phyloP scores from a whole-genome alignment of 2,797 vertebrate species.

The Potorous gilbertii region DNA sequence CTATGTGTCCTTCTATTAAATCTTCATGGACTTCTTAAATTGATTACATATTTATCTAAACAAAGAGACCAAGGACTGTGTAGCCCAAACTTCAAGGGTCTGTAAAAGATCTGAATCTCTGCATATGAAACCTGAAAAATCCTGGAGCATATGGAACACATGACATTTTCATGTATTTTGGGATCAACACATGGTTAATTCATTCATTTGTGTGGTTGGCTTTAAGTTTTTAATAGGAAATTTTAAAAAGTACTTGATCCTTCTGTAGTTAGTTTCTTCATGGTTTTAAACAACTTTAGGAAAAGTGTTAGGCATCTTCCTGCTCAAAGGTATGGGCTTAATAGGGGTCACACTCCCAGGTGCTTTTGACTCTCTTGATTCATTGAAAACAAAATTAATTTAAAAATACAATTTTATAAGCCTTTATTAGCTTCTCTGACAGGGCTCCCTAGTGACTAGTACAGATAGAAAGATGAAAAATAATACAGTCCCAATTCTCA shows the following conservation, averaged over 20 bases:
- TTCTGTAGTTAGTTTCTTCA: conserved; percentile 1
- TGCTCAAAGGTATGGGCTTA: conserved; percentile 1
- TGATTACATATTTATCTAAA: not conserved
- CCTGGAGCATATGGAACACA: not conserved
- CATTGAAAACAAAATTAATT: conserved; percentile 33
- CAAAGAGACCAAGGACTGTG: not conserved
- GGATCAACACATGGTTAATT: not conserved
- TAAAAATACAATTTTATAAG: not conserved
- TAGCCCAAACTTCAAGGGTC: not conserved
- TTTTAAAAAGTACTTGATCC: not conserved
- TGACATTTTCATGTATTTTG: not conserved
- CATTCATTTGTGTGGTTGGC: not conserved
- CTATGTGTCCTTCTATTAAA: not conserved
- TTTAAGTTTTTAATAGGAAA: not conserved
- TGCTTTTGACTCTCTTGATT: conserved; percentile 15
- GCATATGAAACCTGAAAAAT: not conserved
- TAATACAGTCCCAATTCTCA: not conserved
- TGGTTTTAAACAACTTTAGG: not conserved
- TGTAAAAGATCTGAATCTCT: not conserved
- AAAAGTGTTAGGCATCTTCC: conserved; percentile 11
- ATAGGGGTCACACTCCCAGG: conserved; percentile 12
- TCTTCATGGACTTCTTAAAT: not conserved
- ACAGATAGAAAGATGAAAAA: not conserved
- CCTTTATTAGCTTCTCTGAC: not conserved
- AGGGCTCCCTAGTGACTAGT: not conserved